Conservation (phyloP, 2,888 invertebrate genomes). For the Agonum fuliginosum region DNA sequence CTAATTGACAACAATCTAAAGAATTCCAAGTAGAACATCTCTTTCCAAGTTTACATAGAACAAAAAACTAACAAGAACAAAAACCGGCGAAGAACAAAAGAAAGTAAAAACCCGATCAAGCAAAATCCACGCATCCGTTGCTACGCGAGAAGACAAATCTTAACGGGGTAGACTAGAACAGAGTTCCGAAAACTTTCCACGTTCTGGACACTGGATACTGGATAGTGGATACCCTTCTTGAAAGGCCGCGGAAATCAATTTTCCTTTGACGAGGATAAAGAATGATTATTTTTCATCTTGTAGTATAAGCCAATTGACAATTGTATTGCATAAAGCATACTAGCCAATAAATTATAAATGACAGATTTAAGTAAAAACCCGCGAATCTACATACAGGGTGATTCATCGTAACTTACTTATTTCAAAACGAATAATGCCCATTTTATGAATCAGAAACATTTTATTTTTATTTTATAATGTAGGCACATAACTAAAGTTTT, state of each 20-base stretch:
- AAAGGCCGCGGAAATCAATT: not conserved
- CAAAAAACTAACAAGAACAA: constrained; percentile 43
- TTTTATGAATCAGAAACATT: no score
- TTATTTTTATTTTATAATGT: no score
- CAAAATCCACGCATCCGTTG: constrained; percentile 35
- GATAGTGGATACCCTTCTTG: no score
- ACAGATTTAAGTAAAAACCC: no score
- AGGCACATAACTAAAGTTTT: no score
- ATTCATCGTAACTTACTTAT: no score
- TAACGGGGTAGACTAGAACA: not conserved
- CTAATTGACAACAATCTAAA: constrained; percentile 46
- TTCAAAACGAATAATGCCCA: no score
- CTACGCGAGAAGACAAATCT: constrained; percentile 18
- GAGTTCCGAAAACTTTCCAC: not conserved
- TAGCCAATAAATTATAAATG: no score
- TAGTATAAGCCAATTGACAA: not conserved
- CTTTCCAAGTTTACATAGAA: constrained; percentile 38
- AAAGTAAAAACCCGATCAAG: constrained; percentile 45
- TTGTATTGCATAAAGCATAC: not conserved
- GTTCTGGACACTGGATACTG: no score
- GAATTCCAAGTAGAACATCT: constrained; percentile 45
- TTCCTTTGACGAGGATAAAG: not conserved
- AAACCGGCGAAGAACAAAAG: constrained; percentile 26
- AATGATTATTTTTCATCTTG: not conserved
- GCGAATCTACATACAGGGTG: no score